phyloP scores from a whole-genome alignment of 2,113 vertebrate species.

The Coracopsis vasa region DNA sequence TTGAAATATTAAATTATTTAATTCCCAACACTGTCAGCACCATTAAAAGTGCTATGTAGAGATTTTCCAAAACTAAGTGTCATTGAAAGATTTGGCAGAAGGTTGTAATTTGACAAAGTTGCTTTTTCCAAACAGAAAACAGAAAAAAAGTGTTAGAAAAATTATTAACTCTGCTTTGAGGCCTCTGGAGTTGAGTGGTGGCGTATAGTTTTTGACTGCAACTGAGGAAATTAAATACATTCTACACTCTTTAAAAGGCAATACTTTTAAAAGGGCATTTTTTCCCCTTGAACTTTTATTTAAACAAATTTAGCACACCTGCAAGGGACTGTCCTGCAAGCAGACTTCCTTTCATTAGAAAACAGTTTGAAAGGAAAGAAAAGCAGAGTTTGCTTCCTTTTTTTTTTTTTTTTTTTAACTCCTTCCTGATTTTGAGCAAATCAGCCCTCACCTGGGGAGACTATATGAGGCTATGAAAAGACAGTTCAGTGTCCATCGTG shows the following conservation, averaged over 20 bases:
- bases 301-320: not conserved
- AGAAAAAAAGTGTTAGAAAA: not conserved
- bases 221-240: constrained; percentile 8
- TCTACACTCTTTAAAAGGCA: not conserved
- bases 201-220: not conserved
- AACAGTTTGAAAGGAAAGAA: not conserved
- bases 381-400: not conserved
- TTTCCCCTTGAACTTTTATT: not conserved
- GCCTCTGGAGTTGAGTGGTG: not conserved
- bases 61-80: constrained; percentile 27
- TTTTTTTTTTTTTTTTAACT: not conserved
- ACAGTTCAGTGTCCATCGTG: not conserved
- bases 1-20: not conserved
- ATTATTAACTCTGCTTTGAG: not conserved
- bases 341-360: not conserved
- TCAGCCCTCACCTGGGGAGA: not conserved
- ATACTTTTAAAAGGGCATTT: not conserved
- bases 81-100: constrained; percentile 2
- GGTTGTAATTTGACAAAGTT: not conserved
- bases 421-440: not conserved
- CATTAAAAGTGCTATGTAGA: not conserved
- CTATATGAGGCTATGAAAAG: not conserved
- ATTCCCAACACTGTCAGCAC: not conserved
- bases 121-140: not conserved
- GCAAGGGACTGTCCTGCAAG: not conserved